Evolutionary conservation across 1,140 invertebrate genomes (phyloP).

Genomic region (Chymomyza costata): DNA sequence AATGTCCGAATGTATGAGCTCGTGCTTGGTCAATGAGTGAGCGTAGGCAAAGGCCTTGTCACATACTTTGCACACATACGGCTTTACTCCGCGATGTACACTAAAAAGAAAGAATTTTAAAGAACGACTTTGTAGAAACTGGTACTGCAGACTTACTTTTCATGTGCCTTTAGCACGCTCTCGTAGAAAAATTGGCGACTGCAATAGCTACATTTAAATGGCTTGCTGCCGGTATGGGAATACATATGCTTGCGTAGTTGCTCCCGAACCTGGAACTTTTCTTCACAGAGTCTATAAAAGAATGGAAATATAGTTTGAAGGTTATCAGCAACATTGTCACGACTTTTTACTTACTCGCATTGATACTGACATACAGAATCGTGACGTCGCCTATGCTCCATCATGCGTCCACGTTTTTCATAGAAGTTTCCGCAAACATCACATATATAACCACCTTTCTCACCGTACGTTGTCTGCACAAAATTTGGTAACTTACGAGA

Average conservation of each 20-base stretch:
- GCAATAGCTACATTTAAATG: slow-evolving; percentile 64
- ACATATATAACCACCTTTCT: slow-evolving; percentile 53
- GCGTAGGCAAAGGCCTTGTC: slow-evolving; percentile 67
- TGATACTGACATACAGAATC: slow-evolving; percentile 52
- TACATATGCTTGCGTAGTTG: slow-evolving; percentile 69
- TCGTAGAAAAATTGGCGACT: slow-evolving; percentile 69
- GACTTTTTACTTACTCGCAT: slow-evolving; percentile 60
- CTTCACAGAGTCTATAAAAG: slow-evolving; percentile 49
- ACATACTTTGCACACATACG: slow-evolving; percentile 65
- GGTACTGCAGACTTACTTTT: slow-evolving; percentile 53
- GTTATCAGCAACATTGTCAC: neutral
- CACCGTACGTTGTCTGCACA: slow-evolving; percentile 31
- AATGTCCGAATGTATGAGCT: slow-evolving; percentile 64
- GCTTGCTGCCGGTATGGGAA: slow-evolving; percentile 65
- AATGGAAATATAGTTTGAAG: neutral
- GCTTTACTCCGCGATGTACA: slow-evolving; percentile 65
- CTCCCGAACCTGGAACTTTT: slow-evolving; percentile 61
- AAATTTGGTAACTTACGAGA: no score
- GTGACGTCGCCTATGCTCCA: slow-evolving; percentile 62
- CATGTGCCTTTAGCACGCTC: slow-evolving; percentile 63
- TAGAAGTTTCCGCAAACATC: slow-evolving; percentile 70
- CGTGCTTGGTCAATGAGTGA: slow-evolving; percentile 64
- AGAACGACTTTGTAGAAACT: neutral
- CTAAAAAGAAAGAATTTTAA: slow-evolving; percentile 22
- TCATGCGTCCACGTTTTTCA: slow-evolving; percentile 64